These are phyloP conservation scores for Drosophila obscura DNA, from an alignment of 1,140 invertebrate genomes.

Conservation along the genomic window DNA sequence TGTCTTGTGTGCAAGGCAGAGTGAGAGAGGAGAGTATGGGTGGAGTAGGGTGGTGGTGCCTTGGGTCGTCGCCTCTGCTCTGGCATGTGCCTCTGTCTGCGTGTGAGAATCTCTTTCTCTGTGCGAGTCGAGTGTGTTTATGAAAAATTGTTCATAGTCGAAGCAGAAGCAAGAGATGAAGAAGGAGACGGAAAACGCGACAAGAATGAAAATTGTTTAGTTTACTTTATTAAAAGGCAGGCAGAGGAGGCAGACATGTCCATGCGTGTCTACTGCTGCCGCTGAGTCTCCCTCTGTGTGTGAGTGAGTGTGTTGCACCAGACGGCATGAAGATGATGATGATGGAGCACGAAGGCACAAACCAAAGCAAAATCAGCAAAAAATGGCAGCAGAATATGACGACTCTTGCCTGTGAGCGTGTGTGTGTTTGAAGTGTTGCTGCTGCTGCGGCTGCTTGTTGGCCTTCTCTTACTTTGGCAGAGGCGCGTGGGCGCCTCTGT, in stretches of 20 bases:
- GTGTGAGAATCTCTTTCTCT: slow-evolving; percentile 16
- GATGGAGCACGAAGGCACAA: slow-evolving; percentile 45
- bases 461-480: slow-evolving; percentile 24
- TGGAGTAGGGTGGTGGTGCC: slow-evolving; percentile 27
- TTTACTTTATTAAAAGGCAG: slow-evolving; percentile 79
- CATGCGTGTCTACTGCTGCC: slow-evolving; percentile 49
- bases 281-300: neutral
- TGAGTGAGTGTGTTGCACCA: slow-evolving; percentile 39
- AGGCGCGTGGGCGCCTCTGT: slow-evolving; percentile 28
- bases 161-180: slow-evolving; percentile 46
- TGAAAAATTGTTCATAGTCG: slow-evolving; percentile 59
- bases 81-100: slow-evolving; percentile 43
- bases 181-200: slow-evolving; percentile 74
- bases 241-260: slow-evolving; percentile 46
- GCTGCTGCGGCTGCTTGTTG: slow-evolving; percentile 31
- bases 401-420: neutral
- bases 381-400: slow-evolving; percentile 39
- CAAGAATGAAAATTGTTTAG: slow-evolving; percentile 82
- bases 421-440: slow-evolving; percentile 39
- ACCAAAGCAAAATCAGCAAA: slow-evolving; percentile 51
- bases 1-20: slow-evolving; percentile 52
- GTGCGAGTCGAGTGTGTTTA: slow-evolving; percentile 22
- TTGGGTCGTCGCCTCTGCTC: slow-evolving; percentile 55
- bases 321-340: slow-evolving; percentile 57
- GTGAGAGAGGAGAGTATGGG: slow-evolving; percentile 26